Evolutionary conservation across 2,113 vertebrate genomes (phyloP), one percentile per base, ranked within the genome.

Genomic region (Siniperca knerii): DNA sequence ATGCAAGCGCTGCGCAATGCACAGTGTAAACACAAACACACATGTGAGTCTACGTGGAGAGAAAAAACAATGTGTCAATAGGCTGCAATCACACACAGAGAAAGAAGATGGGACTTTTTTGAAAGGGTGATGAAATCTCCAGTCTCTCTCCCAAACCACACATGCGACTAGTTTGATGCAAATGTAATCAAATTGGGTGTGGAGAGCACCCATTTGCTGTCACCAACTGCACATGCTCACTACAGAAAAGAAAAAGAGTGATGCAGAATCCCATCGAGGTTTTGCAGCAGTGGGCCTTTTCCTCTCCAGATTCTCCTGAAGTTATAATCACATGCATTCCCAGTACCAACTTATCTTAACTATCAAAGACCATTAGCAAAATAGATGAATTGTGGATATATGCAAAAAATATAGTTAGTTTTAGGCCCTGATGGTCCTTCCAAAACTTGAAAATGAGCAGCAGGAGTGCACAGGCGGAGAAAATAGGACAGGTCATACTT

Each of bases 111-210:
- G 69, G 50, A 35, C 25, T 8, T 46, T 68, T 50, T 29, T 35
- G 16, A 66, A 60, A 21, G 25, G 77, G 25, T 89, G 84, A 92
- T 87, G 89, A 87, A 92, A 92, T 82, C 44, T 25, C 61, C 62
- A 54, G 66, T 54, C 73, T 61, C 35, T 23, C 58, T 68, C 35
- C 52, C 20, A 69, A 67, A 42, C 29, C 1, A 33, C 57, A 4
- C 16, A 64, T 1, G 60, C 3, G 74, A 76, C 46, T 33, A 37
- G 25, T 76, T 83, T 75, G 74, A 86, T 83, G 81, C 79, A 88
- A 87, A 84, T 76, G 58, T 37, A 83, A 80, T 72, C 13, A 73
- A 58, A 82, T 60, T 29, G 62, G 64, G 48, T 40, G 62, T 42
- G 69, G 68, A 83, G 55, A 78, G 42, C 33, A 61, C 0, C 54